phyloP scores from a whole-genome alignment of 2,888 invertebrate genomes.

The Galerucella nymphaeae region DNA sequence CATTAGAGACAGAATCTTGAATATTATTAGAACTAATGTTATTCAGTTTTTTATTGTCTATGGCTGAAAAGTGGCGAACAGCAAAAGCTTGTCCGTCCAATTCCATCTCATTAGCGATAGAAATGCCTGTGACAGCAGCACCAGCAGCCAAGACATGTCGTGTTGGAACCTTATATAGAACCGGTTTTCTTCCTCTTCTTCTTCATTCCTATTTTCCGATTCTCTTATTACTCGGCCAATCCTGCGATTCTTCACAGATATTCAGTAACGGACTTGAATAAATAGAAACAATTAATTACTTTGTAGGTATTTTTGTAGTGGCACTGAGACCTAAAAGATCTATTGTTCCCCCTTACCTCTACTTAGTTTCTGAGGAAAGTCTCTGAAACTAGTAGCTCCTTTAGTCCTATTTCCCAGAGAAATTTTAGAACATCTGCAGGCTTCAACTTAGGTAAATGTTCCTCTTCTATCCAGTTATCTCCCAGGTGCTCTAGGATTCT shows the following conservation, averaged over 20 bases:
- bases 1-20: constrained; percentile 58
- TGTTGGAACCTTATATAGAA: constrained; percentile 64
- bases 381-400: too few relatives aligned
- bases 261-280: constrained; percentile 12
- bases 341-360: too few relatives aligned
- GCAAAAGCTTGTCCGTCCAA: constrained; percentile 65
- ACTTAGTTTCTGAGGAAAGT: too few relatives aligned
- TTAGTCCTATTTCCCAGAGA: too few relatives aligned
- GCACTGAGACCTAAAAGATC: too few relatives aligned
- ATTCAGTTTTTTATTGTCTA: constrained; percentile 53
- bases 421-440: too few relatives aligned
- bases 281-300: background rate
- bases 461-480: too few relatives aligned
- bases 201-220: constrained; percentile 46
- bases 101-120: constrained; percentile 67
- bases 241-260: constrained; percentile 59
- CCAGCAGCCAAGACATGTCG: constrained; percentile 57
- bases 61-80: constrained; percentile 55
- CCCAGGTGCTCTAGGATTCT: too few relatives aligned
- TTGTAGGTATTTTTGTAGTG: too few relatives aligned
- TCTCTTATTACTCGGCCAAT: constrained; percentile 59
- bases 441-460: too few relatives aligned
- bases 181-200: constrained; percentile 54
- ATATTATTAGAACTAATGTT: constrained; percentile 59
- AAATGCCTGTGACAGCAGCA: constrained; percentile 65